Evolutionary conservation across 2,888 invertebrate genomes (phyloP), one percentile per base, ranked within the genome.

Genomic region (Noctua janthe): DNA sequence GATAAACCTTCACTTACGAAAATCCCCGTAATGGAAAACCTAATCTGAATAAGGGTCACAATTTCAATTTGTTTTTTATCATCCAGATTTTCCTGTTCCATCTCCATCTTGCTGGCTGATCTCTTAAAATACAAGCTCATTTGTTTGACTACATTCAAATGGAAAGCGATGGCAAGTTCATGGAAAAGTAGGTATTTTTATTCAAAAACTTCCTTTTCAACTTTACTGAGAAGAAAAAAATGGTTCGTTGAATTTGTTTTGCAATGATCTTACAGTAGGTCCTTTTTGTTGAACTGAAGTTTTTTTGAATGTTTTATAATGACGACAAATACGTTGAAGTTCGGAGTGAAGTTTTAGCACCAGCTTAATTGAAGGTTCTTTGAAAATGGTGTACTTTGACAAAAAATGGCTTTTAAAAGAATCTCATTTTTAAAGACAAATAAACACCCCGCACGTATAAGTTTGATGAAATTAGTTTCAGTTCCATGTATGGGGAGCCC

Each of bases 181-280:
- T 69, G 80, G 81, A 51, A 83, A 89, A 84, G 80, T 88, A 78
- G 71, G 79, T 72, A 82, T 86, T 81, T 81, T 82, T 84, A 86
- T 80, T 86, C 82, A 80, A 80, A 84, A 87, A 81, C 49, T 79
- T 88, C 69, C 75, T 71, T 76, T 88, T 78, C 80, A 84, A 88
- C 81, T 86, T 84, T 71, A 79, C 76, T 71, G 76, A 77, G 59
- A 73, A 78, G 80, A 82, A 85, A 83, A 81, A 83, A 83, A 88
- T 80, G 88, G 43, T 78, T 83, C 76, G 88, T 85, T 90, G 88
- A 88, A 83, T 90, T 90, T 83, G 76, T 81, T 89, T 89, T 83
- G 76, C 71, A 87, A 85, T 90, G 83, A 88, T 88, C 81, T 80
- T 79, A 76, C 76, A 71, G 75, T 29, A 15, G 35, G 67, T 72